phyloP scores from a whole-genome alignment of 2,113 vertebrate species.

The Xenus cinereus region DNA sequence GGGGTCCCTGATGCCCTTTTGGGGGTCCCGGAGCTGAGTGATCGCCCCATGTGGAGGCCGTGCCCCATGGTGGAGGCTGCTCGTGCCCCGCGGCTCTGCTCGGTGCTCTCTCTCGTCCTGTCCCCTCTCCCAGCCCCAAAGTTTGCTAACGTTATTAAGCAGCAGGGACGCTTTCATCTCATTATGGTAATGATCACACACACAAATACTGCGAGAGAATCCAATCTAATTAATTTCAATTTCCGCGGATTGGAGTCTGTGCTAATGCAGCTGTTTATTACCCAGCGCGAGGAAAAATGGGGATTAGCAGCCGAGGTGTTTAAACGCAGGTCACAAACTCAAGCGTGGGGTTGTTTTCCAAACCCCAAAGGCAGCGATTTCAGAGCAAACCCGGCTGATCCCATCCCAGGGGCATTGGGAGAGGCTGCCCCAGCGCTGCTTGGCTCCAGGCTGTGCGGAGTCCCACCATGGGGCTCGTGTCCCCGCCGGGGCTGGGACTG shows the following conservation, averaged over 20 bases:
- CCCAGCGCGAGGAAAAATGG: conserved; percentile 21
- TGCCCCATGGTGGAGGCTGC: neutral
- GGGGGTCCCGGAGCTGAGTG: neutral
- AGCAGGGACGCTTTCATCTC: conserved; percentile 75
- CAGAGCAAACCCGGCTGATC: neutral
- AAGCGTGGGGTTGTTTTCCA: neutral
- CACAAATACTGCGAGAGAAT: conserved; percentile 73
- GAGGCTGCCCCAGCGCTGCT: neutral
- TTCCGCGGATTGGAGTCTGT: conserved; percentile 60
- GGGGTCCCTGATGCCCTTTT: neutral
- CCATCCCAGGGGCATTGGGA: neutral
- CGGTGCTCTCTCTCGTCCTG: fast-evolving
- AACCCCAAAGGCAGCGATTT: conserved; percentile 27
- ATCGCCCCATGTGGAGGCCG: fast-evolving
- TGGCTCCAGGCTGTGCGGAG: neutral
- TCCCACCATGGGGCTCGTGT: fast-evolving
- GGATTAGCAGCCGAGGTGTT: conserved; percentile 60
- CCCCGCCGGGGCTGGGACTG: fast-evolving
- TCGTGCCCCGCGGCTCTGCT: neutral
- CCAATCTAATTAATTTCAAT: conserved; percentile 81
- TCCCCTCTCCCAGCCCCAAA: conserved; percentile 17
- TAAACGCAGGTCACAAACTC: conserved; percentile 62
- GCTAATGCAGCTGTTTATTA: conserved; percentile 72
- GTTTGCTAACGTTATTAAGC: conserved; percentile 74
- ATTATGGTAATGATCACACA: conserved; percentile 78